Percentiles rank a stretch among this genome's conserved stretches.
Conservation (phyloP, 2,888 invertebrate species). For the Hoplodrina ambigua region DNA sequence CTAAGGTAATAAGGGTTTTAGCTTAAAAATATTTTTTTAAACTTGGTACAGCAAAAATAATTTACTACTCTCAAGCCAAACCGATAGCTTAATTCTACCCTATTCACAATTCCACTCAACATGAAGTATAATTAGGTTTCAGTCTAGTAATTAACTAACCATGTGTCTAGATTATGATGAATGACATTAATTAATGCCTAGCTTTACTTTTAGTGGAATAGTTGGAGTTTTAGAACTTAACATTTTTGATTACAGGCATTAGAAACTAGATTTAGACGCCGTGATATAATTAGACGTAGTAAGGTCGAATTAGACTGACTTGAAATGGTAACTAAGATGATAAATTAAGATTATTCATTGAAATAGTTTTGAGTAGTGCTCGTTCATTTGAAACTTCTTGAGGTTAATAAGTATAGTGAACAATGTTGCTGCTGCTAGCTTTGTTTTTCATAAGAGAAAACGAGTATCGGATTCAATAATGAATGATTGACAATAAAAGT, state of each 20-base stretch:
- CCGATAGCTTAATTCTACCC: constrained; percentile 19
- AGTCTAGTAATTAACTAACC: constrained; percentile 58
- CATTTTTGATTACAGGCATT: constrained; percentile 40
- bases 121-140: constrained; percentile 48
- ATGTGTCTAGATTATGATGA: constrained; percentile 65
- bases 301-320: constrained; percentile 5
- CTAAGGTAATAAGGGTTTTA: too few species aligned
- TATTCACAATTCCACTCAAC: constrained; percentile 31
- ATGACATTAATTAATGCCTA: constrained; percentile 56
- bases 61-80: constrained; percentile 3
- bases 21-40: too few species aligned
- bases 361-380: constrained; percentile 8
- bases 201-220: constrained; percentile 37
- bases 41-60: constrained; percentile 13
- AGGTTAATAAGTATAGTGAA: not conserved
- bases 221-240: constrained; percentile 33
- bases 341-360: constrained; percentile 28
- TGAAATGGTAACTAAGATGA: constrained; percentile 10
- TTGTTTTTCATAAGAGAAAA: too few species aligned
- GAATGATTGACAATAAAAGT: too few species aligned
- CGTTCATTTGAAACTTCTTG: not conserved
- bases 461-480: too few species aligned
- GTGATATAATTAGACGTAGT: constrained; percentile 11
- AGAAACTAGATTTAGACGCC: constrained; percentile 17
- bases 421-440: not conserved